Conservation (phyloP, 2,113 vertebrate genomes). For the Chlamydotis undulata region DNA sequence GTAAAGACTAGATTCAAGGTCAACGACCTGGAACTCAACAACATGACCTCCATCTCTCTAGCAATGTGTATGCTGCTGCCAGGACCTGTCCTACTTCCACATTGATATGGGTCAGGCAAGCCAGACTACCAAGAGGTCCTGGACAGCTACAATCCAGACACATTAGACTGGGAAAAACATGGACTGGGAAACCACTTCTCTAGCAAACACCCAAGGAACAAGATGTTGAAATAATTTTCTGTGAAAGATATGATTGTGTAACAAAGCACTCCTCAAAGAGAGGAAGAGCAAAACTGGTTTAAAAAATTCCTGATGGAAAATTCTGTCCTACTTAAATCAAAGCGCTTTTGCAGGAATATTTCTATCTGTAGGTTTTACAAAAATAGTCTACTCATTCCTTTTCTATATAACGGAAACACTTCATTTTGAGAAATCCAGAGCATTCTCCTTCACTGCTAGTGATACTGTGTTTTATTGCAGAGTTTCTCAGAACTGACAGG, state of each 20-base stretch:
- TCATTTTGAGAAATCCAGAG: conserved; percentile 28
- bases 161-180: neutral
- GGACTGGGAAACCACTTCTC: neutral
- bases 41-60: neutral
- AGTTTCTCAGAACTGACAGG: conserved; percentile 13
- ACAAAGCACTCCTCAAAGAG: neutral
- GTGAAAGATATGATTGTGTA: neutral
- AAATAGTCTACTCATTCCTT: conserved; percentile 41
- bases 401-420: neutral
- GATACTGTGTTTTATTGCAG: conserved; percentile 21
- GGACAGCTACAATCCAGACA: neutral
- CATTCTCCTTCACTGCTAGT: neutral
- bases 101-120: neutral
- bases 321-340: conserved; percentile 59
- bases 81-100: neutral
- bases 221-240: neutral
- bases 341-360: conserved; percentile 7
- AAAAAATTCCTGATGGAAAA: conserved; percentile 10
- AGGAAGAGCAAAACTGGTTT: neutral
- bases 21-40: neutral
- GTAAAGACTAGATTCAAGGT: neutral
- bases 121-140: neutral
- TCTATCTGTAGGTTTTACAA: conserved; percentile 43
- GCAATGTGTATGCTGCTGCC: neutral
- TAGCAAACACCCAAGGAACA: neutral